phyloP scores from a whole-genome alignment of 2,797 vertebrate species.

The Falco biarmicus region DNA sequence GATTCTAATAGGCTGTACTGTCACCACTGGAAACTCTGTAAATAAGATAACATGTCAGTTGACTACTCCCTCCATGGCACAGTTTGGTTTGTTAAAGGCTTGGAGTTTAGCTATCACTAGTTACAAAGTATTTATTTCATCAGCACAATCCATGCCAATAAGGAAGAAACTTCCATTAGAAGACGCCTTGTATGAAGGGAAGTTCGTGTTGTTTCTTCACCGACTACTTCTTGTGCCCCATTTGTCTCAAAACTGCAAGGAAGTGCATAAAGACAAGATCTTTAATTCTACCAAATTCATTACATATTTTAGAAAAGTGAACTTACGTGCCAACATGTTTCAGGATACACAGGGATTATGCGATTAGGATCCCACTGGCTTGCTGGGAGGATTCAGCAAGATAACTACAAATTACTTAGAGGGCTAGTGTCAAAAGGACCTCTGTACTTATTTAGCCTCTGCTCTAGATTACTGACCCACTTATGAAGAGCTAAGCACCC shows the following conservation, averaged over 20 bases:
- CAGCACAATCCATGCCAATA: neutral
- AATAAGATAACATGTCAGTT: neutral
- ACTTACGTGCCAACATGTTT: neutral
- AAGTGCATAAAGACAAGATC: neutral
- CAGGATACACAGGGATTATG: conserved; percentile 25
- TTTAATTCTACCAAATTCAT: neutral
- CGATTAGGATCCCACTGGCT: conserved; percentile 27
- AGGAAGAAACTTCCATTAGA: neutral
- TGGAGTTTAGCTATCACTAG: neutral
- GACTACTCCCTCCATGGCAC: neutral
- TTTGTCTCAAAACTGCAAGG: neutral
- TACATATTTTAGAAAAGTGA: neutral
- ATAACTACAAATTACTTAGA: conserved; percentile 44
- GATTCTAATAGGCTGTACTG: neutral
- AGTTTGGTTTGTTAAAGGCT: neutral
- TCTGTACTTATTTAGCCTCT: conserved; percentile 50
- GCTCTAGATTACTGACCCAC: conserved; percentile 71
- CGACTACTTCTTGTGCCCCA: neutral
- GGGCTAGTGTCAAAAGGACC: conserved; percentile 45
- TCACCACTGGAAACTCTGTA: neutral
- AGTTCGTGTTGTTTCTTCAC: neutral
- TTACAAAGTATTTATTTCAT: neutral
- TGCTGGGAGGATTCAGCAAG: conserved; percentile 31
- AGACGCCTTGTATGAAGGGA: neutral
- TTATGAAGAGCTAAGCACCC: conserved; percentile 64